Base-by-base conservation (phyloP, 2,113 vertebrate species). In the Astur gentilis region DNA sequence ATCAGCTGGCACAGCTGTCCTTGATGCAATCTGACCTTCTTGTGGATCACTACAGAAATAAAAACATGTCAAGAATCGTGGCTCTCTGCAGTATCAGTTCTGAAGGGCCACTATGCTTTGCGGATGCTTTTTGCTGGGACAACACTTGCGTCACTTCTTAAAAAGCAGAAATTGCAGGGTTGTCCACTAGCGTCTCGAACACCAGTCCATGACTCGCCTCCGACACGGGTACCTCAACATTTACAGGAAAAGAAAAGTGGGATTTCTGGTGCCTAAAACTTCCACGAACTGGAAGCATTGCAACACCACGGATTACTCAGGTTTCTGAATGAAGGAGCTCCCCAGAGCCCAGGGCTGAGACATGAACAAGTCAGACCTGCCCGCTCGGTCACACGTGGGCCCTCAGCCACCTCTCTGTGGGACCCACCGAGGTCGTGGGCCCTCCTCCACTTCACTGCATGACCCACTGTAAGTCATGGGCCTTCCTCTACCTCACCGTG, bases 251-350 rank as follows among this genome's bases (percentile, higher is more conserved):
- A 55, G 40, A 81, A 75, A 78, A 11, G 11, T 13, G 22, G 13
- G 34, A 64, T 47, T 77, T 45, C 52, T 83, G 72, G 40, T 66
- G 54, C 72, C 26, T 65, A 55, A 83, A 66, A 49, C 29, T 55
- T 42, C 32, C 14, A 32, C 0, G 0, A 83, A 81, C 64, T 4
- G 6, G 26, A 83, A 22, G 55, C 50, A 71, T 42, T 7, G 1
- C 36, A 64, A 60, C 58, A 65, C 14, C 21, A 64, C 20, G 42
- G 65, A 26, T 44, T 36, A 52, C 65, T 81, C 36, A 26, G 31
- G 22, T 84, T 90, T 91, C 77, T 81, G 64, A 81, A 83, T 16
- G 10, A n/a, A 82, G 67, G 34, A 57, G 32, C 12, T 62, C 82
- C 38, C 70, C 45, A 45, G 32, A 83, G 23, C 29, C 25, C 49